Evolutionary conservation across 2,113 vertebrate species (phyloP).

Genomic region (Cervus canadensis): DNA sequence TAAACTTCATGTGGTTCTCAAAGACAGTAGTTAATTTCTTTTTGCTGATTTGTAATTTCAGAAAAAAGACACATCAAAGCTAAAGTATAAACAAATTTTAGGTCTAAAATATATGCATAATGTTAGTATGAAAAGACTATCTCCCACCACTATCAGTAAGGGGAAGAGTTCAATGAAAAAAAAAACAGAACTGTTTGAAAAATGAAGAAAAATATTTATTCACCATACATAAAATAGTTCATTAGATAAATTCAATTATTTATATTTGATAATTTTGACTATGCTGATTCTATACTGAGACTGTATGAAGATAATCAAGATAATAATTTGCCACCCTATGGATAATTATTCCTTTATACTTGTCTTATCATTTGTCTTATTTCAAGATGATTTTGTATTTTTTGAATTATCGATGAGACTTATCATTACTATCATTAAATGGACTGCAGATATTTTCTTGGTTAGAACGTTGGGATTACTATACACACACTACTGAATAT

Average conservation of each 20-base stretch:
- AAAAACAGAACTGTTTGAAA: slow-evolving; percentile 2
- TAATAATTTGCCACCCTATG: background rate
- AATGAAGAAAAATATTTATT: slow-evolving; percentile 16
- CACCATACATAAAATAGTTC: background rate
- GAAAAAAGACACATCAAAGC: slow-evolving; percentile 57
- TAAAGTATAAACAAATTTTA: slow-evolving; percentile 59
- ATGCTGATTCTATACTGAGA: background rate
- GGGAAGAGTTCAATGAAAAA: slow-evolving; percentile 13
- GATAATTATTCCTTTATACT: background rate
- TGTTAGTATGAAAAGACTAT: slow-evolving; percentile 26
- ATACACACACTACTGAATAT: background rate
- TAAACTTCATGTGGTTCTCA: slow-evolving; percentile 47
- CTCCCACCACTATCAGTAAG: accelerated
- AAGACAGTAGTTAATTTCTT: slow-evolving; percentile 66
- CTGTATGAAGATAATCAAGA: background rate
- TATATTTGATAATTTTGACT: slow-evolving; percentile 6
- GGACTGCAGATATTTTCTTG: background rate
- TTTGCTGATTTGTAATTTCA: slow-evolving; percentile 50
- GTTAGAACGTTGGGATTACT: background rate
- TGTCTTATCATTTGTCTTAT: slow-evolving; percentile 22
- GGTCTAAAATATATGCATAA: slow-evolving; percentile 55
- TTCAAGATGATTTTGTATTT: background rate
- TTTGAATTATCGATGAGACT: background rate
- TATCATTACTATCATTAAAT: background rate
- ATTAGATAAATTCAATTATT: slow-evolving; percentile 3